Percentiles rank a stretch among this genome's conserved stretches.
phyloP scores from a whole-genome alignment of 2,888 invertebrate genomes.

The Netelia melanura region DNA sequence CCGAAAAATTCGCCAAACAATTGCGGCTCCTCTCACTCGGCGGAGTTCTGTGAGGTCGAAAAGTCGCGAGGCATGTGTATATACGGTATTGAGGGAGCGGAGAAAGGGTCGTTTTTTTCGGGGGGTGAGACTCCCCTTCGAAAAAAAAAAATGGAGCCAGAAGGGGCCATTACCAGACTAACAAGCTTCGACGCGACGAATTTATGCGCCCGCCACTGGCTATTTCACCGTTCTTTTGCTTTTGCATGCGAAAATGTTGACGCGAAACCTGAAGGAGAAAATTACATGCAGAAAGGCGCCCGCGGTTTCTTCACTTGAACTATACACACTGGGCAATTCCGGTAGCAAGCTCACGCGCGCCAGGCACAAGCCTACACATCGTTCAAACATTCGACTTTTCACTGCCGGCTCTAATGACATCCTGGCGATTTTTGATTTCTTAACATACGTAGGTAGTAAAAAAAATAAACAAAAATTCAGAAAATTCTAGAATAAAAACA shows the following conservation, averaged over 20 bases:
- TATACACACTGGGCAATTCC: slow-evolving; percentile 50
- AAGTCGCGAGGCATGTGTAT: slow-evolving; percentile 51
- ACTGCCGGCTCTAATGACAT: slow-evolving; percentile 46
- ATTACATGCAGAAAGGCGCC: slow-evolving; percentile 40
- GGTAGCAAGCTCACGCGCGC: slow-evolving; percentile 39
- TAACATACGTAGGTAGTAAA: slow-evolving; percentile 41
- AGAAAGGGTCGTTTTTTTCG: slow-evolving; percentile 35
- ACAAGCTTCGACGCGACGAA: slow-evolving; percentile 68
- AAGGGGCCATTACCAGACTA: slow-evolving; percentile 66
- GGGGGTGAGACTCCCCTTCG: slow-evolving; percentile 51
- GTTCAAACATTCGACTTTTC: slow-evolving; percentile 42
- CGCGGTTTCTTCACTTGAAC: slow-evolving; percentile 38
- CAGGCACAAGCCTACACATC: slow-evolving; percentile 30
- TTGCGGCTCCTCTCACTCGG: slow-evolving; percentile 55
- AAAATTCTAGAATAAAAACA: slow-evolving; percentile 7
- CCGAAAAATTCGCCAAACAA: slow-evolving; percentile 69
- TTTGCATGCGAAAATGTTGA: slow-evolving; percentile 56
- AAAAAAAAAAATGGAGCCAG: slow-evolving; percentile 51
- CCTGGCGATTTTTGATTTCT: slow-evolving; percentile 40
- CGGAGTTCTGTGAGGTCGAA: slow-evolving; percentile 57
- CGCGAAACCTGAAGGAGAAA: slow-evolving; percentile 49
- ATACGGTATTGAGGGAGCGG: slow-evolving; percentile 3
- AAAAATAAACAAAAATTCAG: not conserved
- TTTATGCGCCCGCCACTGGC: slow-evolving; percentile 64
- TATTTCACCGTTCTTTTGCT: slow-evolving; percentile 39